phyloP scores from a whole-genome alignment of 2,888 invertebrate species.

The Mechanitis mazaeus region DNA sequence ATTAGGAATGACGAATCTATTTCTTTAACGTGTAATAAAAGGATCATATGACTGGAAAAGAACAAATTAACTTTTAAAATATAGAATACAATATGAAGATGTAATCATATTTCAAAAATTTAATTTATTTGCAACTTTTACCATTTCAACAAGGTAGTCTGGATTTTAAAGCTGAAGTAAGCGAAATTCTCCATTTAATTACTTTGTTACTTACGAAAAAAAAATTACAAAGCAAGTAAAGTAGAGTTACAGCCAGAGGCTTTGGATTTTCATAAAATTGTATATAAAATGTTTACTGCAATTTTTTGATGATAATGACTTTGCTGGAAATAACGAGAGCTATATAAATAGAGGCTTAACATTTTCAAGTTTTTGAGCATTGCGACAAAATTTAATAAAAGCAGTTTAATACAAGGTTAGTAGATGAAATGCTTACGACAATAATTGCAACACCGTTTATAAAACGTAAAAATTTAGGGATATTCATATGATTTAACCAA shows the following conservation, averaged over 20 bases:
- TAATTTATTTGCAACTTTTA: too few relatives aligned
- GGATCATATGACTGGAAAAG: too few relatives aligned
- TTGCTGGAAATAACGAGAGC: conserved; percentile 25
- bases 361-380: conserved; percentile 20
- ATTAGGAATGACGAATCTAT: too few relatives aligned
- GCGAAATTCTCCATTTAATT: conserved; percentile 29
- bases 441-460: not conserved
- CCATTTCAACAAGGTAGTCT: not conserved
- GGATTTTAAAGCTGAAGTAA: conserved; percentile 25
- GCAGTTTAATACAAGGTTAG: not conserved
- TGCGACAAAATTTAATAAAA: conserved; percentile 10
- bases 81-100: too few relatives aligned
- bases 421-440: too few relatives aligned
- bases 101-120: too few relatives aligned
- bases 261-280: conserved; percentile 5
- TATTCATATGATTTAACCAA: too few relatives aligned
- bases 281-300: conserved; percentile 18
- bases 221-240: conserved; percentile 9
- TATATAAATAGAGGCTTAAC: conserved; percentile 19
- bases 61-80: too few relatives aligned
- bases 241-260: conserved; percentile 11
- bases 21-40: too few relatives aligned
- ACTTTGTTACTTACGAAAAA: conserved; percentile 28
- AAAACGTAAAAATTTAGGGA: not conserved
- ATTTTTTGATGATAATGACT: conserved; percentile 23